Evolutionary conservation across 2,888 invertebrate genomes (phyloP).

Genomic region (Oligia fasciuncula): DNA sequence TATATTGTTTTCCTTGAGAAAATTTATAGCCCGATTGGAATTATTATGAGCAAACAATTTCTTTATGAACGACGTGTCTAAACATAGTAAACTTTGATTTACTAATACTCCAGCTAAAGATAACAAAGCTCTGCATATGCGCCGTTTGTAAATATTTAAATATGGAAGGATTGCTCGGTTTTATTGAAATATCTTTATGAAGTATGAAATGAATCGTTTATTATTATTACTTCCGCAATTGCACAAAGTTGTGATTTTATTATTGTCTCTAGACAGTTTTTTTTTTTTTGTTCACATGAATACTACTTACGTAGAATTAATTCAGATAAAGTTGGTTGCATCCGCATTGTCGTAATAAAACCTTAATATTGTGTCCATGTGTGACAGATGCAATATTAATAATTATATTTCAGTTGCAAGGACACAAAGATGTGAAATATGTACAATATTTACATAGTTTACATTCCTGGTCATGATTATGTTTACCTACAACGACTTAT

Average conservation of each 20-base stretch:
- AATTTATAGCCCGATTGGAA: constrained; percentile 14
- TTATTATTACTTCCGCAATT: constrained; percentile 44
- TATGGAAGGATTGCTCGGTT: constrained; percentile 17
- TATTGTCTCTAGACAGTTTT: background rate
- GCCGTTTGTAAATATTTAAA: constrained; percentile 40
- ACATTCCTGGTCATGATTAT: constrained; percentile 1
- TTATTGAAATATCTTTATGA: background rate
- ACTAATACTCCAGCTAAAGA: constrained; percentile 33
- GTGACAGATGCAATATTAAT: constrained; percentile 19
- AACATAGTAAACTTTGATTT: constrained; percentile 41
- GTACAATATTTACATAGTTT: background rate
- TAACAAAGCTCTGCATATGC: constrained; percentile 30
- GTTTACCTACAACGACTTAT: background rate
- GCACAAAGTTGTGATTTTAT: constrained; percentile 24
- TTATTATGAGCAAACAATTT: constrained; percentile 21
- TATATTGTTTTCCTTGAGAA: constrained; percentile 32
- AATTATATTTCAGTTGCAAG: constrained; percentile 33
- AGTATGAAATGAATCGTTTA: constrained; percentile 34
- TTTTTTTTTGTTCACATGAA: constrained; percentile 4
- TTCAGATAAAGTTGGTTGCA: constrained; percentile 8
- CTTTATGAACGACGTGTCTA: constrained; percentile 24
- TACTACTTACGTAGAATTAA: constrained; percentile 13
- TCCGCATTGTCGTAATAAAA: constrained; percentile 44
- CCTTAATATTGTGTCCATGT: constrained; percentile 20
- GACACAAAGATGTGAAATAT: background rate